Evolutionary conservation across 2,113 vertebrate species (phyloP).

Genomic region (Ahaetulla prasina): DNA sequence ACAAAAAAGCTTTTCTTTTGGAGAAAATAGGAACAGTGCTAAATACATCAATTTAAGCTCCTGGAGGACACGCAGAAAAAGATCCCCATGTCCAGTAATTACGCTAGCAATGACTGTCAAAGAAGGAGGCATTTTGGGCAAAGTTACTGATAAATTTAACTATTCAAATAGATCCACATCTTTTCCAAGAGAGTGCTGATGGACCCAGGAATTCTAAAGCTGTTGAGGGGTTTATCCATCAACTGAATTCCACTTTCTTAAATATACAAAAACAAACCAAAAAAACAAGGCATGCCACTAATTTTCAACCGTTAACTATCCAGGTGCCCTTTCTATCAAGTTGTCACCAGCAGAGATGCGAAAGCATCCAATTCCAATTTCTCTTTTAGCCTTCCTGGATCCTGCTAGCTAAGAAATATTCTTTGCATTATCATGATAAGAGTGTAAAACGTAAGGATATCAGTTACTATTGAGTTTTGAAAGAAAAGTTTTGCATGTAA

Average conservation of each 20-base stretch:
- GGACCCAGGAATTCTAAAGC: slow-evolving; percentile 56
- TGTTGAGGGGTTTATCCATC: slow-evolving; percentile 55
- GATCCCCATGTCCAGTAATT: slow-evolving; percentile 35
- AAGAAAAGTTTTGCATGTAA: slow-evolving; percentile 29
- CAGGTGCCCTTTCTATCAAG: slow-evolving; percentile 62
- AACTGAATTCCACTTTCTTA: slow-evolving; percentile 40
- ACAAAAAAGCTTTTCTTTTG: background rate
- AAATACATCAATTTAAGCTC: background rate
- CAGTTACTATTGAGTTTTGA: slow-evolving; percentile 37
- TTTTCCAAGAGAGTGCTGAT: slow-evolving; percentile 50
- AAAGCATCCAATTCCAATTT: slow-evolving; percentile 56
- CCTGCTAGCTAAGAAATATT: slow-evolving; percentile 52
- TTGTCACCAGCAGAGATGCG: slow-evolving; percentile 55
- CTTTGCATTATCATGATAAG: slow-evolving; percentile 43
- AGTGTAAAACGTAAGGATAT: slow-evolving; percentile 61
- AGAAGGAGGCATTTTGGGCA: slow-evolving; percentile 54
- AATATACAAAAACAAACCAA: background rate
- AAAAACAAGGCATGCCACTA: slow-evolving; percentile 37
- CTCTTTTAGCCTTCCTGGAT: slow-evolving; percentile 60
- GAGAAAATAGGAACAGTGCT: background rate
- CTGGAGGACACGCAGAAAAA: slow-evolving; percentile 24
- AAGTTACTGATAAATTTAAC: slow-evolving; percentile 52
- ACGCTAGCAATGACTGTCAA: slow-evolving; percentile 53
- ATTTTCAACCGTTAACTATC: slow-evolving; percentile 55
- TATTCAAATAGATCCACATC: slow-evolving; percentile 55